Evolutionary conservation across 2,888 invertebrate species (phyloP), one percentile per base, ranked within the genome.

Genomic region (Macropis europaea): DNA sequence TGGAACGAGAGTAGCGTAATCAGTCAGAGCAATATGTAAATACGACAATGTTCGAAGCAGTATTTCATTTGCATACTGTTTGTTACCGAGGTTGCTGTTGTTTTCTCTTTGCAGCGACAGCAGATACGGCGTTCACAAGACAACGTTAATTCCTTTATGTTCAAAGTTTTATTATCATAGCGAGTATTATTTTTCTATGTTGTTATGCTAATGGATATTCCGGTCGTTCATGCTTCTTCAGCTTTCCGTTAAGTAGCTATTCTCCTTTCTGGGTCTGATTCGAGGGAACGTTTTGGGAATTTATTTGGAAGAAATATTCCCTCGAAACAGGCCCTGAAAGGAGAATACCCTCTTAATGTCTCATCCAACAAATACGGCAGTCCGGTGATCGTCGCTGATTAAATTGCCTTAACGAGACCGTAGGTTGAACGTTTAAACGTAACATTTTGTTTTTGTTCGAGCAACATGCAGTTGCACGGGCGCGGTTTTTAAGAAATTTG

Each of bases 381-480:
- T n/a, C n/a, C n/a, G n/a, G n/a, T n/a, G 60, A 71, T 47, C 69
- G 38, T 53, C 36, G 30, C 70, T 82, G 38, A 72, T 79, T 81
- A 72, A 79, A 81, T 83, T 83, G 83, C 77, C 80, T 83, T 82
- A 79, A 77, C 79, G 77, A 76, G 53, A 67, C 77, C 68, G 73
- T 79, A 54, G 47, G 53, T 64, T 47, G 32, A 53, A 69, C 56
- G 50, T 52, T n/a, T n/a, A n/a, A 59, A 73, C 38, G 28, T 63
- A 17, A 56, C 57, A 47, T 19, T 72, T 73, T 81, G 78, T 45
- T 69, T 79, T 77, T 74, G 36, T 53, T 50, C 52, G 63, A 57
- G n/a, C 56, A 57, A 62, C 52, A 28, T 60, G n/a, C n/a, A 73
- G 68, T 62, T 76, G 43, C 60, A 60, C 24, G 30, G 59, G 64